Conservation (phyloP, 1,140 invertebrate genomes). For the Phenacoccus solenopsis region DNA sequence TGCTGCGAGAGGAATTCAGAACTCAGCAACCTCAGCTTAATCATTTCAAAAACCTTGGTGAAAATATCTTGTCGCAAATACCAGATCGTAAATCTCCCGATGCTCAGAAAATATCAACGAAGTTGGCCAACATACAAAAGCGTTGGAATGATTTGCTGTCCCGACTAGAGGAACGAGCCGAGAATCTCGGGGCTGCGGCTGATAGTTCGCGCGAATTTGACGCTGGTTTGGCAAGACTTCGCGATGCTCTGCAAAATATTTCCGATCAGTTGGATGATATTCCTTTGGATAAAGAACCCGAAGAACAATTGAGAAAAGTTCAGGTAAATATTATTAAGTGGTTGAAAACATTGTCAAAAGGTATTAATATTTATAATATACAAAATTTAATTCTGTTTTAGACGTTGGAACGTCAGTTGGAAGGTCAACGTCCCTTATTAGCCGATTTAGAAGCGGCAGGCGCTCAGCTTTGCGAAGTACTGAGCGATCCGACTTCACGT, state of each 20-base stretch:
- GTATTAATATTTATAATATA: background rate
- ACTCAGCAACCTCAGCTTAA: slow-evolving; percentile 79
- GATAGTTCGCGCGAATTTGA: slow-evolving; percentile 84
- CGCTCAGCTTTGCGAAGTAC: slow-evolving; percentile 67
- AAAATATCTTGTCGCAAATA: slow-evolving; percentile 57
- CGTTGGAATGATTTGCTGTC: slow-evolving; percentile 69
- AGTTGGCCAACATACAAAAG: slow-evolving; percentile 49
- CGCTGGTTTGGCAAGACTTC: slow-evolving; percentile 61
- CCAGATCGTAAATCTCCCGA: slow-evolving; percentile 53
- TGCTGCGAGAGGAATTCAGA: slow-evolving; percentile 82
- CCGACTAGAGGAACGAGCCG: slow-evolving; percentile 67
- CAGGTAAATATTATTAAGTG: slow-evolving; percentile 28
- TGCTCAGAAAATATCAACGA: slow-evolving; percentile 51
- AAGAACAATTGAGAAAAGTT: slow-evolving; percentile 73
- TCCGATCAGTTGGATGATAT: slow-evolving; percentile 75
- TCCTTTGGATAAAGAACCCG: slow-evolving; percentile 66
- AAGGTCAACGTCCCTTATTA: slow-evolving; percentile 70
- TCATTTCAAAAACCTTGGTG: slow-evolving; percentile 67
- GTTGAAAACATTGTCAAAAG: background rate
- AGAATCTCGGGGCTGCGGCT: slow-evolving; percentile 70
- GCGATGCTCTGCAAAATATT: slow-evolving; percentile 69
- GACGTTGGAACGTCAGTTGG: slow-evolving; percentile 73
- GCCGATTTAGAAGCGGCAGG: slow-evolving; percentile 79
- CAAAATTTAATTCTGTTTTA: slow-evolving; percentile 26
- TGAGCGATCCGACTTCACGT: slow-evolving; percentile 80